These are phyloP conservation scores for Drosophila elegans DNA, from an alignment of 1,140 invertebrate species.

Conservation along the genomic window DNA sequence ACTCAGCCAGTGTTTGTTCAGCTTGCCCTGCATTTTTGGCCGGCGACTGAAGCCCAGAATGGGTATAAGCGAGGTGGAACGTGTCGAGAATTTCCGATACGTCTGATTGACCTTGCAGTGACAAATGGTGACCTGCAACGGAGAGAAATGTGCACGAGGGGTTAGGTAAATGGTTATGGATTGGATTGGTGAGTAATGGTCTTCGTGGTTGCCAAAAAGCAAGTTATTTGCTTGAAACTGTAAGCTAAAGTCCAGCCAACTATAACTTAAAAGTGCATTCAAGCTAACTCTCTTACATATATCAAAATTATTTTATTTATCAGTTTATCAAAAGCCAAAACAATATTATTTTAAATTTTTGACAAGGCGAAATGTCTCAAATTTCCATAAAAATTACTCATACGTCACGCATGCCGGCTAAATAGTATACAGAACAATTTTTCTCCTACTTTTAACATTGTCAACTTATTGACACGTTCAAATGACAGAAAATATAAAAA, in stretches of 20 bases:
- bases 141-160: slow-evolving; percentile 1
- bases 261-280: neutral
- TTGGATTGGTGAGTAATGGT: slow-evolving; percentile 3
- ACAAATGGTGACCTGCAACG: slow-evolving; percentile 86
- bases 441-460: too few relatives aligned
- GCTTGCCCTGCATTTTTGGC: slow-evolving; percentile 74
- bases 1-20: slow-evolving; percentile 84
- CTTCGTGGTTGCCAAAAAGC: slow-evolving; percentile 3
- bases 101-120: slow-evolving; percentile 90
- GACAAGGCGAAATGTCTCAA: too few relatives aligned
- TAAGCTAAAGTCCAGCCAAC: neutral
- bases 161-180: slow-evolving; percentile 37
- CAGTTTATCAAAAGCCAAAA: too few relatives aligned
- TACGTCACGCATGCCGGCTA: too few relatives aligned
- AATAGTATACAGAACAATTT: too few relatives aligned
- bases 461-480: too few relatives aligned
- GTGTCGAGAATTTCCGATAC: slow-evolving; percentile 87
- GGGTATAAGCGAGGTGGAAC: slow-evolving; percentile 83
- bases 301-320: too few relatives aligned
- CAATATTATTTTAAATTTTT: too few relatives aligned
- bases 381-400: too few relatives aligned
- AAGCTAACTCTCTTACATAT: too few relatives aligned
- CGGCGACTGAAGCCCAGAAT: slow-evolving; percentile 82
- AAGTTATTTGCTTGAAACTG: neutral
- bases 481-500: too few relatives aligned